phyloP scores from a whole-genome alignment of 2,888 invertebrate species.

The Encarsia formosa region DNA sequence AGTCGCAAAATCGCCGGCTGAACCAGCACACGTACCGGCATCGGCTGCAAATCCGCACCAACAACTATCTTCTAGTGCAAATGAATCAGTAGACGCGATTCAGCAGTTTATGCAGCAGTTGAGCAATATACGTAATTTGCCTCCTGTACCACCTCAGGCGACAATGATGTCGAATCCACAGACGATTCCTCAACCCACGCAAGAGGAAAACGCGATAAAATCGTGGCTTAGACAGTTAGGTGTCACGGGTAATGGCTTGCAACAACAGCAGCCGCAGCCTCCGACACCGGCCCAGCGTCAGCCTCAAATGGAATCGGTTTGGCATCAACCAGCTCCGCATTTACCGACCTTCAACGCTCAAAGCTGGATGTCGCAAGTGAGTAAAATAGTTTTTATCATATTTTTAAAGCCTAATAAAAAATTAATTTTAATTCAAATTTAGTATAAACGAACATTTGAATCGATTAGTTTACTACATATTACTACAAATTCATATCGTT shows the following conservation, averaged over 20 bases:
- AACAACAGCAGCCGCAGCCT: constrained; percentile 29
- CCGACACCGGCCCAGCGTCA: constrained; percentile 31
- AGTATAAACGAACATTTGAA: no score
- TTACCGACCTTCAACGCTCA: constrained; percentile 44
- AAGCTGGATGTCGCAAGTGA: constrained; percentile 47
- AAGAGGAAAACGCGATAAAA: constrained; percentile 54
- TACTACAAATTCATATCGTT: no score
- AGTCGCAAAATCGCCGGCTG: constrained; percentile 39
- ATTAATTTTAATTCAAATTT: no score
- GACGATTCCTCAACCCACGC: constrained; percentile 33
- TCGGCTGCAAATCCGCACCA: constrained; percentile 37
- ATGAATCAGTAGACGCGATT: constrained; percentile 52
- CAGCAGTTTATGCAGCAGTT: constrained; percentile 56
- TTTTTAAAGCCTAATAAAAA: no score
- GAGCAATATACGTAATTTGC: constrained; percentile 52
- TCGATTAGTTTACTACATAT: no score
- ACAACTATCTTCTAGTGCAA: constrained; percentile 28
- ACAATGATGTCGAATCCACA: constrained; percentile 32
- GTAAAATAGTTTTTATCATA: no score
- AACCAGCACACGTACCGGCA: constrained; percentile 35
- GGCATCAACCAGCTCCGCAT: constrained; percentile 46
- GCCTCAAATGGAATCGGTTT: constrained; percentile 44
- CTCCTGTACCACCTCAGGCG: constrained; percentile 43
- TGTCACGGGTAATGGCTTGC: constrained; percentile 41
- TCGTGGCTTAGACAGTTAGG: constrained; percentile 54